Evolutionary conservation across 2,797 vertebrate genomes (phyloP).

Genomic region (Crenichthys baileyi): DNA sequence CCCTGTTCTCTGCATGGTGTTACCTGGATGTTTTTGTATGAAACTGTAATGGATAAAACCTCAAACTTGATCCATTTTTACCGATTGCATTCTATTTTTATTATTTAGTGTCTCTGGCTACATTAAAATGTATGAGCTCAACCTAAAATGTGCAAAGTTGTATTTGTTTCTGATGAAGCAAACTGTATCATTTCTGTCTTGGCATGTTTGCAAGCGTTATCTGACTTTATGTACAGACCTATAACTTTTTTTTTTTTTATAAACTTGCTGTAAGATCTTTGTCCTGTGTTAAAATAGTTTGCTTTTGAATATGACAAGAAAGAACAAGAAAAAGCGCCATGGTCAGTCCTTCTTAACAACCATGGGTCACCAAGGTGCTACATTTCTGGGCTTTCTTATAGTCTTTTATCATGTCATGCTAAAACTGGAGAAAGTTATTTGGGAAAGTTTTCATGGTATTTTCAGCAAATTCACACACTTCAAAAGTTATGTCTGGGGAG

Average conservation of each 20-base stretch:
- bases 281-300: neutral
- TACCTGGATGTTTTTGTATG: neutral
- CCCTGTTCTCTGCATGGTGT: neutral
- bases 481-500: constrained; percentile 46
- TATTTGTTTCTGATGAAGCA: no score
- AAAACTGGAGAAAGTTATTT: constrained; percentile 18
- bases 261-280: neutral
- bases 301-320: neutral
- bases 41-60: neutral
- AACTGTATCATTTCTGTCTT: neutral
- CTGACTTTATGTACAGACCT: neutral
- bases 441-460: constrained; percentile 47
- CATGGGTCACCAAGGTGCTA: neutral
- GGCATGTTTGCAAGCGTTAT: neutral
- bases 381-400: constrained; percentile 13
- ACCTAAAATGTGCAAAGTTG: neutral
- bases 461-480: constrained; percentile 19
- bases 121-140: neutral
- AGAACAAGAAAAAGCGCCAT: neutral
- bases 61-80: neutral
- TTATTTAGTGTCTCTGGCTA: neutral
- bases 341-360: constrained; percentile 6
- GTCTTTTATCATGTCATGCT: neutral
- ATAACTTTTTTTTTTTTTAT: neutral
- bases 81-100: neutral